Evolutionary conservation across 92 coral and sea anemone species (phyloP).

Genomic region (Nematostella vectensis): DNA sequence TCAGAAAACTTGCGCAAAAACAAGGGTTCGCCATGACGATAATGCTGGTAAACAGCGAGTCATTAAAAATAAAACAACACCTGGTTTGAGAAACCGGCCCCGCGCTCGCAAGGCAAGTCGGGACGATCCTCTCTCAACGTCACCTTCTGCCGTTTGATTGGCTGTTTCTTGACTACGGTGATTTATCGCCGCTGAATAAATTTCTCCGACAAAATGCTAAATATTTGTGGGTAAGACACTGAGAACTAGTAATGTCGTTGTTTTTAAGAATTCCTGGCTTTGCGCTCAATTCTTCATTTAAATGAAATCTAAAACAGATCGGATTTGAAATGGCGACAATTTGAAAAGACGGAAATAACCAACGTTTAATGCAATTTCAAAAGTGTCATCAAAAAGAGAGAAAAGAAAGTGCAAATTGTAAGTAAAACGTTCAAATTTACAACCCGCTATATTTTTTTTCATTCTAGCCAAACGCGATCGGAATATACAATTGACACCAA

Average conservation of each 20-base stretch:
- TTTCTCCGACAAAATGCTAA: conserved; percentile 60
- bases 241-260: conserved; percentile 41
- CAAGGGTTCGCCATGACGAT: conserved; percentile 99
- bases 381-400: too few relatives aligned
- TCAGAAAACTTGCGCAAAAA: conserved; percentile 85
- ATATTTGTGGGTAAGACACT: conserved; percentile 56
- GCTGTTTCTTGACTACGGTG: conserved; percentile 45
- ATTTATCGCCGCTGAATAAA: conserved; percentile 46
- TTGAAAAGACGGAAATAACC: too few relatives aligned
- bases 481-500: conserved; percentile 25
- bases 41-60: conserved; percentile 96
- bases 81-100: conserved; percentile 80
- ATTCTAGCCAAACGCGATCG: conserved; percentile 13
- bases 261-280: too few relatives aligned
- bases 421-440: too few relatives aligned
- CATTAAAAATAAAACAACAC: conserved; percentile 92
- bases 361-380: too few relatives aligned
- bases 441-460: too few relatives aligned
- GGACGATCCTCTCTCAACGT: conserved; percentile 75
- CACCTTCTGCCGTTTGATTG: conserved; percentile 65
- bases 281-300: too few relatives aligned
- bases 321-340: too few relatives aligned
- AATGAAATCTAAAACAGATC: too few relatives aligned
- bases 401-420: too few relatives aligned
- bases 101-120: conserved; percentile 58